Conservation (phyloP, 2,113 vertebrate species). For the Tetraodon nigroviridis region DNA sequence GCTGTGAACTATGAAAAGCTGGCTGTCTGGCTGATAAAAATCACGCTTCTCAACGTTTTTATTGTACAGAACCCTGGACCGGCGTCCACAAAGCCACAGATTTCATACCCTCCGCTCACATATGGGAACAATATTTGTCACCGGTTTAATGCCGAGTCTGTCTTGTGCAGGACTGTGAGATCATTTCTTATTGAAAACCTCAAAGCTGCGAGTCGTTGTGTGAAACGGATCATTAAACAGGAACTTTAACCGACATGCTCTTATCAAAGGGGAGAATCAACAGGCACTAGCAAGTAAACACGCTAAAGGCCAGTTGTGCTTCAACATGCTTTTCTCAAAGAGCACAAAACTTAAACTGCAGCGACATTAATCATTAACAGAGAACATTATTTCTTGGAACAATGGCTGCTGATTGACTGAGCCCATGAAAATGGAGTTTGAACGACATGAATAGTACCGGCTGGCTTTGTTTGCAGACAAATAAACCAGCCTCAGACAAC, state of each 20-base stretch:
- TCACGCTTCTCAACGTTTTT: slow-evolving; percentile 43
- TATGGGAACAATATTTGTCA: slow-evolving; percentile 1
- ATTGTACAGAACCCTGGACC: slow-evolving; percentile 37
- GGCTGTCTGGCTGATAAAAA: slow-evolving; percentile 46
- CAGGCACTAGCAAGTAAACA: slow-evolving; percentile 59
- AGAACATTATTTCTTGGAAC: slow-evolving; percentile 43
- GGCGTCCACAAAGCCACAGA: slow-evolving; percentile 15
- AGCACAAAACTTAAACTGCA: slow-evolving; percentile 26
- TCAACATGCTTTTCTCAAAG: slow-evolving; percentile 26
- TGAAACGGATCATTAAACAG: not conserved
- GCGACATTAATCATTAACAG: slow-evolving; percentile 61
- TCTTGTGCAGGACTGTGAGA: not conserved
- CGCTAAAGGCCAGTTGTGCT: slow-evolving; percentile 47
- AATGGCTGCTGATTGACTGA: slow-evolving; percentile 50
- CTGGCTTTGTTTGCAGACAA: slow-evolving; percentile 55
- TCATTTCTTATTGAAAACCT: not conserved
- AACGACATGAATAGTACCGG: slow-evolving; percentile 61
- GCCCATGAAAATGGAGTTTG: slow-evolving; percentile 49
- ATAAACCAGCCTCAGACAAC: slow-evolving; percentile 31
- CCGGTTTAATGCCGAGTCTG: not conserved
- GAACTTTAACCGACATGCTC: slow-evolving; percentile 16
- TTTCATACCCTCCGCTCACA: not conserved
- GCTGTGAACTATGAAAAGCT: slow-evolving; percentile 60
- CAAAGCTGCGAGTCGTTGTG: too few relatives aligned
- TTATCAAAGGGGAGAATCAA: slow-evolving; percentile 40